phyloP scores from a whole-genome alignment of 2,797 vertebrate species.

The Nasua narica region DNA sequence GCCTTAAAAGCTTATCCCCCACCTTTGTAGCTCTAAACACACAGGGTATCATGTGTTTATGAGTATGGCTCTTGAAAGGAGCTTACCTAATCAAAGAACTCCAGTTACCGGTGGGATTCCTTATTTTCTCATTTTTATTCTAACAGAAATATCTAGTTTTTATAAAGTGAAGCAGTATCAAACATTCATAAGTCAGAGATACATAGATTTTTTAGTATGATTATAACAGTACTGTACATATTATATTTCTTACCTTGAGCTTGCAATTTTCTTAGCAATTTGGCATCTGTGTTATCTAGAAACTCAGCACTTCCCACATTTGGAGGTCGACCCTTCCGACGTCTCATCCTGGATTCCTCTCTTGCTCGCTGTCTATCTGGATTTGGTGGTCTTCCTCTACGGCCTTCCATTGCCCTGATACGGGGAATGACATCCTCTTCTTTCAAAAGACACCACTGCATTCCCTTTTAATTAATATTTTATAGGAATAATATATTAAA shows the following conservation, averaged over 20 bases:
- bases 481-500: slow-evolving; percentile 54
- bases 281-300: slow-evolving; percentile 87
- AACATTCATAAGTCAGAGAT: not conserved
- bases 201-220: not conserved
- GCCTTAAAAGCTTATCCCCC: slow-evolving; percentile 43
- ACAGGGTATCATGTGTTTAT: not conserved
- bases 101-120: slow-evolving; percentile 55
- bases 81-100: slow-evolving; percentile 58
- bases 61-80: slow-evolving; percentile 5
- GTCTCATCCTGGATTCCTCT: slow-evolving; percentile 81
- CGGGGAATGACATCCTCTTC: slow-evolving; percentile 91
- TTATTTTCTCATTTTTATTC: slow-evolving; percentile 45
- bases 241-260: slow-evolving; percentile 89
- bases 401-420: slow-evolving; percentile 92
- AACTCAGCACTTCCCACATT: slow-evolving; percentile 86
- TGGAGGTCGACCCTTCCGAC: slow-evolving; percentile 88
- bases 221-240: not conserved
- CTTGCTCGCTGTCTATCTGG: slow-evolving; percentile 82
- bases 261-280: slow-evolving; percentile 92
- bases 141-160: slow-evolving; percentile 40
- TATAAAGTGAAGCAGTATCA: slow-evolving; percentile 27
- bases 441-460: slow-evolving; percentile 93
- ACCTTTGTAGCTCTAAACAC: slow-evolving; percentile 43
- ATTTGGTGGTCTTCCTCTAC: slow-evolving; percentile 88
- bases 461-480: slow-evolving; percentile 87